A percentile compares a stretch with the other conserved stretches of the same genome.
These are phyloP conservation scores for Xenopus borealis DNA, from an alignment of 2,113 vertebrate species.

Conservation along the genomic window DNA sequence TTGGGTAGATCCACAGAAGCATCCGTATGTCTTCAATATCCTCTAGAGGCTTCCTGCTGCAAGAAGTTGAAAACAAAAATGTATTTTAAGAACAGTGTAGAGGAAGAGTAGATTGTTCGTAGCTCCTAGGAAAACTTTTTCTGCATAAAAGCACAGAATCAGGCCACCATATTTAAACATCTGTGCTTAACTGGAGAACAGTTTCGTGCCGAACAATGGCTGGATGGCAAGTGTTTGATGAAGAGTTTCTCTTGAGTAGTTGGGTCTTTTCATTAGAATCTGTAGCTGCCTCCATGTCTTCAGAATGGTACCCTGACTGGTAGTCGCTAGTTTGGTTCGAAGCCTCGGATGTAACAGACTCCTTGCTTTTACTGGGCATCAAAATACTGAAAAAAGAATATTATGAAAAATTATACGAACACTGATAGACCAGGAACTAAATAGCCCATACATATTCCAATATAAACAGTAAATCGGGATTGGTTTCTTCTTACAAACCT, in stretches of 20 bases:
- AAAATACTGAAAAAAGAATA: constrained; percentile 60
- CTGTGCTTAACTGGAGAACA: constrained; percentile 64
- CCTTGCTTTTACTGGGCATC: constrained; percentile 89
- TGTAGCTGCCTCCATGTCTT: constrained; percentile 79
- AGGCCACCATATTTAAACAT: constrained; percentile 64
- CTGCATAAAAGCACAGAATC: too few species aligned
- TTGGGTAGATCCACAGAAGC: not conserved
- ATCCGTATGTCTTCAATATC: not conserved
- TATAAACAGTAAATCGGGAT: too few species aligned
- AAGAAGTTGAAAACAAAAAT: too few species aligned
- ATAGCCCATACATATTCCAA: too few species aligned
- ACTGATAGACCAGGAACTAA: too few species aligned
- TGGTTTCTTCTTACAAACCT: too few species aligned
- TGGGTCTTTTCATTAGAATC: constrained; percentile 84
- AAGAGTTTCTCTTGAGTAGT: constrained; percentile 74
- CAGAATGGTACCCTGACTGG: constrained; percentile 95
- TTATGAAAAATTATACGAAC: too few species aligned
- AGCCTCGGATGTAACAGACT: constrained; percentile 88
- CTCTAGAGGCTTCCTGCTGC: not conserved
- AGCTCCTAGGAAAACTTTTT: too few species aligned
- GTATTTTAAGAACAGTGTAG: too few species aligned
- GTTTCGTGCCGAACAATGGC: constrained; percentile 59
- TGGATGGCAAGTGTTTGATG: constrained; percentile 47
- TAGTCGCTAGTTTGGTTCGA: constrained; percentile 98
- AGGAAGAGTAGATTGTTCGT: too few species aligned